Percentiles rank a stretch among this genome's conserved stretches.
Evolutionary conservation across 2,888 invertebrate genomes (phyloP).

Genomic region (Leptopilina drosophilae): DNA sequence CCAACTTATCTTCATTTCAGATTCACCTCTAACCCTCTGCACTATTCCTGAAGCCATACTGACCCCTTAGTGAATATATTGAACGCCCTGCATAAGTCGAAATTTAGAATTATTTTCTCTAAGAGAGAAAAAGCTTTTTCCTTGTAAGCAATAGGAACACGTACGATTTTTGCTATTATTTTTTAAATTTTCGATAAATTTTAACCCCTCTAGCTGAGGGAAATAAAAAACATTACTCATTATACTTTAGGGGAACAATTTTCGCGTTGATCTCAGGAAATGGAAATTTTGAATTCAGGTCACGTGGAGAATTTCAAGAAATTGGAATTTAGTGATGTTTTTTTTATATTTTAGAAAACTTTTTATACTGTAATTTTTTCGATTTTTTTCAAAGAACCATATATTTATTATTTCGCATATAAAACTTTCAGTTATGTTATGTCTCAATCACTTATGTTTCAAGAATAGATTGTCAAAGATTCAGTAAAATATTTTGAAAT

Average conservation of each 20-base stretch:
- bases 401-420: too few species aligned
- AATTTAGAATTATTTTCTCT: background rate
- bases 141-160: background rate
- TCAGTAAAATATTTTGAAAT: too few species aligned
- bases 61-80: conserved; percentile 48
- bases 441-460: too few species aligned
- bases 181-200: conserved; percentile 56
- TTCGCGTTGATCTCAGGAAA: conserved; percentile 61
- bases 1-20: conserved; percentile 72
- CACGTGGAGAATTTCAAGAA: conserved; percentile 10
- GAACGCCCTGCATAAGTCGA: conserved; percentile 14
- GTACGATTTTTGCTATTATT: conserved; percentile 41
- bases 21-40: conserved; percentile 58
- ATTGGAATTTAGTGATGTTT: background rate
- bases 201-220: background rate
- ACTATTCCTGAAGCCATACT: conserved; percentile 51
- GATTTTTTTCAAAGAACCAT: too few species aligned
- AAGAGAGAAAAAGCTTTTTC: conserved; percentile 15
- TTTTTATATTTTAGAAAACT: background rate
- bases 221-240: conserved; percentile 42
- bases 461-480: too few species aligned
- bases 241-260: conserved; percentile 49
- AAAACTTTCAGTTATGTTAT: too few species aligned
- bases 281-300: conserved; percentile 44
- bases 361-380: background rate